A percentile compares a stretch with the other conserved stretches of the same genome.
Conservation (phyloP, 2,888 invertebrate genomes). For the Lobophora halterata region DNA sequence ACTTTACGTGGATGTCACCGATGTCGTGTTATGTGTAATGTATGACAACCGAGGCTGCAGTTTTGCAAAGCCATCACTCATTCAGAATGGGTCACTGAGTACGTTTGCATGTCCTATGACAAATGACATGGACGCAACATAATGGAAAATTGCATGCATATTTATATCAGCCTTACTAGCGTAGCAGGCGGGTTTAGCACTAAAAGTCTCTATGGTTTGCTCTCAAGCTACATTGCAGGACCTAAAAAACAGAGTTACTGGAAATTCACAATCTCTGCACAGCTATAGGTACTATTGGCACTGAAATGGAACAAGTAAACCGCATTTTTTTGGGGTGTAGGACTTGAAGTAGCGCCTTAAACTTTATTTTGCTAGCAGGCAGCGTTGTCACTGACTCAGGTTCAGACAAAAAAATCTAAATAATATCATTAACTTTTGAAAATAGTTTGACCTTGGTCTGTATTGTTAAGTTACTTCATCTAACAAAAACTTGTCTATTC, state of each 20-base stretch:
- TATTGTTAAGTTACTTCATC: slow-evolving; percentile 11
- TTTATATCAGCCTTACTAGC: slow-evolving; percentile 12
- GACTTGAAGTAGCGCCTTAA: too few species aligned
- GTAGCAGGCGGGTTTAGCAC: slow-evolving; percentile 11
- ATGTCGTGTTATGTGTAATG: slow-evolving; percentile 30
- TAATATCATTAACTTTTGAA: slow-evolving; percentile 13
- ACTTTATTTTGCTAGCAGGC: too few species aligned
- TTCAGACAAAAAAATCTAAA: slow-evolving; percentile 10
- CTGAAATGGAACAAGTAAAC: too few species aligned
- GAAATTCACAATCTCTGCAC: too few species aligned
- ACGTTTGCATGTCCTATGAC: slow-evolving; percentile 24
- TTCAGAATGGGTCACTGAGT: slow-evolving; percentile 26
- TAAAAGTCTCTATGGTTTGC: not conserved
- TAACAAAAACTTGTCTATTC: slow-evolving; percentile 11
- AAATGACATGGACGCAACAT: slow-evolving; percentile 24
- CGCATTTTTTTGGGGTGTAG: too few species aligned
- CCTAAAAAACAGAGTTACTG: too few species aligned
- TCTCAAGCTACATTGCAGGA: not conserved
- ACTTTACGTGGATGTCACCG: slow-evolving; percentile 26
- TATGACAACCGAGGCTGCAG: slow-evolving; percentile 26
- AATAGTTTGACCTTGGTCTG: slow-evolving; percentile 21
- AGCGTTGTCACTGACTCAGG: slow-evolving; percentile 1
- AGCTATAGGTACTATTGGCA: too few species aligned
- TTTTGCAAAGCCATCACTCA: slow-evolving; percentile 23
- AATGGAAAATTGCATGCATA: slow-evolving; percentile 23